Evolutionary conservation across 2,113 vertebrate species (phyloP).

Genomic region (Tachycineta bicolor): DNA sequence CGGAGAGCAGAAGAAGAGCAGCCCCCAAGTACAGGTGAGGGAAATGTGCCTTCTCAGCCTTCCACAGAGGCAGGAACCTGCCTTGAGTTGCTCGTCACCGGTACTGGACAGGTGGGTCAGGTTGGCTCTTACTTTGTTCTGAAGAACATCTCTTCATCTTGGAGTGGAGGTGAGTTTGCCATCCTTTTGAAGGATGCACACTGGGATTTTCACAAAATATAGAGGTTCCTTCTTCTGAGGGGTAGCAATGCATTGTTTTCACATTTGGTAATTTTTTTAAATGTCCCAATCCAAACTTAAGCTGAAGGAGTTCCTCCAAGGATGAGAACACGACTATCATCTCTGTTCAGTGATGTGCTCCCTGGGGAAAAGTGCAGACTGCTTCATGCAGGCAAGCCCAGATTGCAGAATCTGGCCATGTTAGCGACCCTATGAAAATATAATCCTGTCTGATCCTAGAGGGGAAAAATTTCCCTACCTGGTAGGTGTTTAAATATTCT

Average conservation of each 20-base stretch:
- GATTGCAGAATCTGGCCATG: background rate
- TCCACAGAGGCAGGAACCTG: background rate
- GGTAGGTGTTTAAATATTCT: background rate
- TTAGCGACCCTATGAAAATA: background rate
- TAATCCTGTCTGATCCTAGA: background rate
- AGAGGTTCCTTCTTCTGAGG: background rate
- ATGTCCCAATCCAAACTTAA: background rate
- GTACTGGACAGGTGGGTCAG: too few species aligned
- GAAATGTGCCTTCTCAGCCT: background rate
- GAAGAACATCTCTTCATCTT: background rate
- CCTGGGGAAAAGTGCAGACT: background rate
- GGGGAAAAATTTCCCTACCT: background rate
- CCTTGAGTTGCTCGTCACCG: background rate
- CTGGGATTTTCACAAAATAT: background rate
- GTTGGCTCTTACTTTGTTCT: background rate
- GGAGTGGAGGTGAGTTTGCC: background rate
- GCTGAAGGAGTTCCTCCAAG: background rate
- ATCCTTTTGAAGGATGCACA: background rate
- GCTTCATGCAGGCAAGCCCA: background rate
- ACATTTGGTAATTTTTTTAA: background rate
- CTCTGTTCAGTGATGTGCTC: background rate
- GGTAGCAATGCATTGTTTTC: background rate
- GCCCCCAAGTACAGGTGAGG: background rate
- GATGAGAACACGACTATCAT: background rate
- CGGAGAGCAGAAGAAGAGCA: background rate